Conservation (phyloP, 2,113 vertebrate genomes). For the Otolemur garnettii region DNA sequence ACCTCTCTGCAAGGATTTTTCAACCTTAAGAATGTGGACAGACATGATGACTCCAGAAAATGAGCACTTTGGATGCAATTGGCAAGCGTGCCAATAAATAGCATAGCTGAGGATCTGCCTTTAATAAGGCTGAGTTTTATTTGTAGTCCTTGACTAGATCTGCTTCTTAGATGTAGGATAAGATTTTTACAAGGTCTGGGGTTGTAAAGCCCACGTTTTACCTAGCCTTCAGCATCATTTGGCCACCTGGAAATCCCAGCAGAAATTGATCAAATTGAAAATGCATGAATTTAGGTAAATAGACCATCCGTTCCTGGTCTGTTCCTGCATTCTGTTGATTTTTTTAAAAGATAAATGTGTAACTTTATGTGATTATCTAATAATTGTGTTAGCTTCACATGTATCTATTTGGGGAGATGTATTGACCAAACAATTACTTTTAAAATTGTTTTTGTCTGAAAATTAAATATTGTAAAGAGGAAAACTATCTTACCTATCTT, state of each 20-base stretch:
- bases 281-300: conserved; percentile 2
- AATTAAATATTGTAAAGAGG: not conserved
- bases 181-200: conserved; percentile 81
- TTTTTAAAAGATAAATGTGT: conserved; percentile 21
- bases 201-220: conserved; percentile 70
- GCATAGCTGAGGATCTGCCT: conserved; percentile 76
- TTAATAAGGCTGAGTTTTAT: conserved; percentile 73
- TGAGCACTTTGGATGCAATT: conserved; percentile 70
- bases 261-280: not conserved
- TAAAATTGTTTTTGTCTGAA: conserved; percentile 2
- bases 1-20: conserved; percentile 55
- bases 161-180: conserved; percentile 84
- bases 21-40: conserved; percentile 73
- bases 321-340: not conserved
- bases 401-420: not conserved
- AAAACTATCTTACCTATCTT: not conserved
- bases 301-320: not conserved
- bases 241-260: not conserved
- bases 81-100: conserved; percentile 63
- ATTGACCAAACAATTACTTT: not conserved
- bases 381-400: not conserved
- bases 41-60: conserved; percentile 77
- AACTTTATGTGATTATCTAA: not conserved
- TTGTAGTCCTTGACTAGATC: conserved; percentile 75
- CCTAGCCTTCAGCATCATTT: not conserved